These are phyloP conservation scores for Tipula vernalis DNA, from an alignment of 2,888 invertebrate genomes.

Conservation along the genomic window DNA sequence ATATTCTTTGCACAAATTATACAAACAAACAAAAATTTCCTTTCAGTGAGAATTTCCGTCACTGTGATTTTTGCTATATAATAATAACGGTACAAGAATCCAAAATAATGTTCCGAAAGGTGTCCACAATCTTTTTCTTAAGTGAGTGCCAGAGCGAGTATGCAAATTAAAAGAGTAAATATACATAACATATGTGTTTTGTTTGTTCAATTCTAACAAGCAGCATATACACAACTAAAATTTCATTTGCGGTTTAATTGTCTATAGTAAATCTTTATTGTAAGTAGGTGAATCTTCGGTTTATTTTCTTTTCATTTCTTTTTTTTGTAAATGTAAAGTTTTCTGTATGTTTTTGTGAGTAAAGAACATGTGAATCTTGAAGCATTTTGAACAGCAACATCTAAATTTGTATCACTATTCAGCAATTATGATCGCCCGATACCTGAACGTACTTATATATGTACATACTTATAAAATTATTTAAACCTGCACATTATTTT, in stretches of 20 bases:
- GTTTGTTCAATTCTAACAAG: not conserved
- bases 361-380: not conserved
- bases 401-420: not conserved
- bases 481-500: too few relatives aligned
- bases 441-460: not conserved
- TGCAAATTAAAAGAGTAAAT: not conserved
- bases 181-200: not conserved
- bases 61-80: not conserved
- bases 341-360: too few relatives aligned
- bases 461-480: too few relatives aligned
- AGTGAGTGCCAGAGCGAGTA: not conserved
- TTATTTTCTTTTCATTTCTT: not conserved
- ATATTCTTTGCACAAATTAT: not conserved
- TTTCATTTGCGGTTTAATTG: not conserved
- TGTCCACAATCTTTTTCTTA: not conserved
- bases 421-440: not conserved
- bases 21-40: not conserved
- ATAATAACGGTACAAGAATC: not conserved
- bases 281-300: not conserved
- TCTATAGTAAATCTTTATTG: not conserved
- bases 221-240: not conserved
- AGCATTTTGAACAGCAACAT: not conserved
- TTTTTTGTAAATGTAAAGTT: not conserved
- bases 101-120: not conserved
- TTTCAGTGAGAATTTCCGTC: not conserved